These are phyloP conservation scores for Dicyrtoma fusca DNA, from an alignment of 2,888 invertebrate species.

Conservation along the genomic window DNA sequence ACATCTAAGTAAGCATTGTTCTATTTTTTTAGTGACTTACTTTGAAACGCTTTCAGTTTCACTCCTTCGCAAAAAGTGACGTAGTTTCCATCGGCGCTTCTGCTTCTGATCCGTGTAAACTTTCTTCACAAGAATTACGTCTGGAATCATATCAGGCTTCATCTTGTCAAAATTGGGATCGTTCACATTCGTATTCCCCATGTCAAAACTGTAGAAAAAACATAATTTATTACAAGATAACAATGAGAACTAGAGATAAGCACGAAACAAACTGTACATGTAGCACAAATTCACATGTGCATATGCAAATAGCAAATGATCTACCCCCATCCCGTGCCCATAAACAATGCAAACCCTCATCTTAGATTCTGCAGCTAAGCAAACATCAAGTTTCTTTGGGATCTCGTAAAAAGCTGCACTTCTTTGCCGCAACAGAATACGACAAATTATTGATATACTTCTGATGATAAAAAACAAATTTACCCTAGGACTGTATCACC, in stretches of 20 bases:
- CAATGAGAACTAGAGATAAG: background rate
- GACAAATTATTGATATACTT: too few relatives aligned
- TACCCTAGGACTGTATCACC: constrained; percentile 94
- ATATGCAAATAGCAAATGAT: too few relatives aligned
- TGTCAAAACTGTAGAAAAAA: constrained; percentile 81
- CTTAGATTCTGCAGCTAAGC: too few relatives aligned
- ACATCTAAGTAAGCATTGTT: too few relatives aligned
- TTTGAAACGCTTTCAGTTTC: constrained; percentile 53
- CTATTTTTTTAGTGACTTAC: constrained; percentile 38
- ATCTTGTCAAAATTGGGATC: constrained; percentile 85
- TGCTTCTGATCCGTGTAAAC: constrained; percentile 69
- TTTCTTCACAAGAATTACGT: constrained; percentile 94
- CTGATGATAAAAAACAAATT: too few relatives aligned
- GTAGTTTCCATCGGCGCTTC: constrained; percentile 77
- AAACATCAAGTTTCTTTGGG: too few relatives aligned
- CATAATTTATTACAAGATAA: background rate
- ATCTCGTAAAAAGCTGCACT: too few relatives aligned
- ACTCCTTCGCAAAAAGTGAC: constrained; percentile 51
- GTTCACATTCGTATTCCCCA: constrained; percentile 89
- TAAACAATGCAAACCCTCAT: too few relatives aligned
- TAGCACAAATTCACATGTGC: too few relatives aligned
- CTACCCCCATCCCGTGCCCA: too few relatives aligned
- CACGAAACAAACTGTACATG: too few relatives aligned
- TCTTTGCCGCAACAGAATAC: too few relatives aligned
- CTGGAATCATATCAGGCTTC: constrained; percentile 70